These are phyloP conservation scores for Andrena chrysosceles DNA, from an alignment of 2,888 invertebrate species.

Conservation along the genomic window DNA sequence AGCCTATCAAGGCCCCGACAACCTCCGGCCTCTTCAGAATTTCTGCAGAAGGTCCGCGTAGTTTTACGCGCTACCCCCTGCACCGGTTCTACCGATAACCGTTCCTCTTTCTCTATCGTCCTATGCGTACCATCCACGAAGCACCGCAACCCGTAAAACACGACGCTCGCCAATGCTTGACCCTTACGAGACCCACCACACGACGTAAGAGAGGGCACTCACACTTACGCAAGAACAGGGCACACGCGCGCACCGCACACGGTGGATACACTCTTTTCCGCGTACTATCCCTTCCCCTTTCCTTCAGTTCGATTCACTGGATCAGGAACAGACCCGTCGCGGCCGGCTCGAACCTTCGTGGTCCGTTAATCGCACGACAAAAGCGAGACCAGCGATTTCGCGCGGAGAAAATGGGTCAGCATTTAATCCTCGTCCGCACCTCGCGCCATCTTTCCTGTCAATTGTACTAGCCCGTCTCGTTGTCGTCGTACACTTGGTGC, in stretches of 20 bases:
- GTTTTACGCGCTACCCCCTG: neutral
- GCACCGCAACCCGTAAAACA: neutral
- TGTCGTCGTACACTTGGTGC: slow-evolving; percentile 50
- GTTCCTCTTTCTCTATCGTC: neutral
- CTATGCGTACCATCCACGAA: neutral
- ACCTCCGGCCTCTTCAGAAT: slow-evolving; percentile 55
- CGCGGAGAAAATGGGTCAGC: slow-evolving; percentile 81
- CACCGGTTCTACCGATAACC: neutral
- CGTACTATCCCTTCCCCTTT: slow-evolving; percentile 27
- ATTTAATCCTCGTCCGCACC: slow-evolving; percentile 85
- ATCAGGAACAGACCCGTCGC: slow-evolving; percentile 14
- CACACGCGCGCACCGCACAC: slow-evolving; percentile 61
- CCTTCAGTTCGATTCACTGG: slow-evolving; percentile 21
- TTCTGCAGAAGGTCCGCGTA: slow-evolving; percentile 48
- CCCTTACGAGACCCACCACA: slow-evolving; percentile 35
- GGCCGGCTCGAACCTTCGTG: slow-evolving; percentile 32
- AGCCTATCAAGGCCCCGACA: slow-evolving; percentile 63
- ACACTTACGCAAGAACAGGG: slow-evolving; percentile 61
- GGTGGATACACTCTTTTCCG: slow-evolving; percentile 46
- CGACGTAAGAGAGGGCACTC: slow-evolving; percentile 51
- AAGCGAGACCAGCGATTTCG: slow-evolving; percentile 64
- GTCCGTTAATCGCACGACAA: slow-evolving; percentile 29
- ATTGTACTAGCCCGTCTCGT: slow-evolving; percentile 65
- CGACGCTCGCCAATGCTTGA: slow-evolving; percentile 22
- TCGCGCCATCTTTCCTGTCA: slow-evolving; percentile 83